Evolutionary conservation across 2,888 invertebrate species (phyloP), one percentile per base, ranked within the genome.

Genomic region (Pyrrhosoma nymphula): DNA sequence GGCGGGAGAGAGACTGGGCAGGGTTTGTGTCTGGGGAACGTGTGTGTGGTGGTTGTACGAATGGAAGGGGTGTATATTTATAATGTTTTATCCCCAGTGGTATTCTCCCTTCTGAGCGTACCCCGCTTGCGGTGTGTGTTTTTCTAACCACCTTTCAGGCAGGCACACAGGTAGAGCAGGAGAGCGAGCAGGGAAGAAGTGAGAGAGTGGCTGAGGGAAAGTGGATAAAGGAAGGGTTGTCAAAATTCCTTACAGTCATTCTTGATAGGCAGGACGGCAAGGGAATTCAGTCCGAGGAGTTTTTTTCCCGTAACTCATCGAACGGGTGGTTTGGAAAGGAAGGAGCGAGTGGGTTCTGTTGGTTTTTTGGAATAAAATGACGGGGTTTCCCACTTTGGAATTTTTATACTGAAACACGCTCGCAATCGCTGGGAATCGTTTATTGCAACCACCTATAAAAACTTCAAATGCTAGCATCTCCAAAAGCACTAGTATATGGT

Each of bases 201-300:
- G 60, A 16, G 3, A 16, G 69, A 26, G 69, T n/a, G 47, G 35
- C 16, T 14, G 35, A 47, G 63, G 60, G 60, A 93, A 75, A 55
- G 89, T 16, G 39, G 88, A 39, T 20, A 26, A 39, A 91, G 63
- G 30, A 39, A 63, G 35, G 93, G 75, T 93, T 93, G 93, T 93
- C 93, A 93, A 93, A 93, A 93, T 93, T 75, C 93, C 93, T 93
- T 39, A 26, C 69, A n/a, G 69, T 35, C 16, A 75, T n/a, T 56
- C n/a, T 93, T 93, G 63, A 93, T 93, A 39, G 69, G 26, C 26
- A 26, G 35, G 69, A 39, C 47, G 39, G 55, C 8, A 47, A 93
- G 69, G 55, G 47, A 75, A 69, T 23, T 63, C 12, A n/a, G 23
- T 26, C 2, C 16, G 35, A 47, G 75, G 93, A 16, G n/a, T 75